Percentiles rank a stretch among this genome's conserved stretches.
Conservation (phyloP, 2,797 vertebrate genomes). For the Cuniculus paca region DNA sequence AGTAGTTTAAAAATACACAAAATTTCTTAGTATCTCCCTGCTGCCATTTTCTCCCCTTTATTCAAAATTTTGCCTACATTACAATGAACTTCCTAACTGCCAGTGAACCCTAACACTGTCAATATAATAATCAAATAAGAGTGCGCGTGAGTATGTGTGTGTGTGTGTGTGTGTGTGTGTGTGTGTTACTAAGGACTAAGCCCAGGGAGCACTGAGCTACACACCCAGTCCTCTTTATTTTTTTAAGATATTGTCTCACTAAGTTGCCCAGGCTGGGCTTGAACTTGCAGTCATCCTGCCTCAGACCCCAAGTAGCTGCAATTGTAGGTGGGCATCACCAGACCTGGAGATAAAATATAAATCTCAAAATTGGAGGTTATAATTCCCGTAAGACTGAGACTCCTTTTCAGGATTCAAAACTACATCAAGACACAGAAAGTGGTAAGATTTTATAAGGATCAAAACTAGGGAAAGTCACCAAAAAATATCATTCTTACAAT, state of each 20-base stretch:
- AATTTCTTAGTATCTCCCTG: background rate
- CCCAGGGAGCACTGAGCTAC: background rate
- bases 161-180: background rate
- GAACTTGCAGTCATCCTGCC: background rate
- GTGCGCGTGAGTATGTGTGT: background rate
- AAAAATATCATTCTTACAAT: background rate
- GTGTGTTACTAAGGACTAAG: background rate
- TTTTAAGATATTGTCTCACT: background rate
- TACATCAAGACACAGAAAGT: background rate
- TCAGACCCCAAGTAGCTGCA: background rate
- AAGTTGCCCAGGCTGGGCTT: background rate
- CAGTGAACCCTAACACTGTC: background rate
- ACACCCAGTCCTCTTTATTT: background rate
- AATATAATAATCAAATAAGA: background rate
- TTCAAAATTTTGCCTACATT: conserved; percentile 32
- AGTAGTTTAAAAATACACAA: conserved; percentile 52
- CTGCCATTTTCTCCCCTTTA: background rate
- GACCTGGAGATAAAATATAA: background rate
- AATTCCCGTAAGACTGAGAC: background rate
- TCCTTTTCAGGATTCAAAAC: background rate
- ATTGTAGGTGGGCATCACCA: background rate
- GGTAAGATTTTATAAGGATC: background rate
- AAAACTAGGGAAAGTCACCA: background rate
- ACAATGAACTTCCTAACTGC: background rate
- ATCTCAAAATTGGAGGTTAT: background rate